Conservation (phyloP, 2,113 vertebrate genomes). For the Bufo gargarizans region DNA sequence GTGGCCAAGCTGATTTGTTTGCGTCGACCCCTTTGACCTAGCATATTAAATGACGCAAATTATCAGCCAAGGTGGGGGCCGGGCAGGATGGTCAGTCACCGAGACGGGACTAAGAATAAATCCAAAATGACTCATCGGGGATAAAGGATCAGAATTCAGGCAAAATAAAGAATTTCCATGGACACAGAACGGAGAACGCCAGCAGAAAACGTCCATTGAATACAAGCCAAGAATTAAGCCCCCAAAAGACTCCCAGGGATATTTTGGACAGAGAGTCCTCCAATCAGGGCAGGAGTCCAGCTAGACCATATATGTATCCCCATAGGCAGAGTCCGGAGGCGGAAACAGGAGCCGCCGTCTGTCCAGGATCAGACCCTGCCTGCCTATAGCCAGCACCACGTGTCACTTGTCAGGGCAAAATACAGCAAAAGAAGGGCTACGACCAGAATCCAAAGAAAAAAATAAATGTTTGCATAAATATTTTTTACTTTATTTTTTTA, state of each 20-base stretch:
- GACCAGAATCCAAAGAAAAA: not conserved
- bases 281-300: constrained; percentile 63
- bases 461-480: not conserved
- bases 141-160: constrained; percentile 50
- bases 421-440: constrained; percentile 57
- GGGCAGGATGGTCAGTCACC: not conserved
- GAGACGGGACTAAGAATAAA: constrained; percentile 22
- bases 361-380: constrained; percentile 36
- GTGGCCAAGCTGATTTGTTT: constrained; percentile 70
- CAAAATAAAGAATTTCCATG: constrained; percentile 54
- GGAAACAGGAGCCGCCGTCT: constrained; percentile 55
- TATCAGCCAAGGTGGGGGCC: constrained; percentile 33
- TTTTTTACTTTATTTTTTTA: not conserved
- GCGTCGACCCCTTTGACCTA: constrained; percentile 66
- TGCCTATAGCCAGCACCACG: constrained; percentile 64
- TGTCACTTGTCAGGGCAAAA: constrained; percentile 65
- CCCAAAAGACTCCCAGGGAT: constrained; percentile 68
- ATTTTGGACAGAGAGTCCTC: constrained; percentile 70
- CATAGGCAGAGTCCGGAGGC: constrained; percentile 59
- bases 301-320: constrained; percentile 69
- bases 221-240: constrained; percentile 61
- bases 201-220: constrained; percentile 57
- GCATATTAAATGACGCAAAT: constrained; percentile 59
- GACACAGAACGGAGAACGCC: constrained; percentile 57
- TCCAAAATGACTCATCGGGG: constrained; percentile 51